A percentile compares a stretch with the other conserved stretches of the same genome.
These are phyloP conservation scores for Metallyticus violacea DNA, from an alignment of 2,888 invertebrate genomes.

Conservation along the genomic window DNA sequence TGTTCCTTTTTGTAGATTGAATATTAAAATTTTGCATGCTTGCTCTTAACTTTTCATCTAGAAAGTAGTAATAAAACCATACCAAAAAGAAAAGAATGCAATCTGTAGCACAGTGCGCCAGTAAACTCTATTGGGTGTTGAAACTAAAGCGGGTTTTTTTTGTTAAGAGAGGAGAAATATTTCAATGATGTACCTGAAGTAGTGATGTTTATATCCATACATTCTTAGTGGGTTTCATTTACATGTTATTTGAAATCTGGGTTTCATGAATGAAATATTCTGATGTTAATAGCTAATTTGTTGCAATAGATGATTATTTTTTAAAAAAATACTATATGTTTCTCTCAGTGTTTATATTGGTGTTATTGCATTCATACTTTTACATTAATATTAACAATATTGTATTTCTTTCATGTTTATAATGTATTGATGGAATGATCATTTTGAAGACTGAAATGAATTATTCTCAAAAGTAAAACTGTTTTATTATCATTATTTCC, in stretches of 20 bases:
- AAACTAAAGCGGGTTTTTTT: neutral
- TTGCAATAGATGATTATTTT: neutral
- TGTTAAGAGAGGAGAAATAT: conserved; percentile 4
- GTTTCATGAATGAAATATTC: neutral
- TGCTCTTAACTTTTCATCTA: neutral
- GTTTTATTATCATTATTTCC: neutral
- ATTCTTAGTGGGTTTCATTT: neutral
- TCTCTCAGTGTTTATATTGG: neutral
- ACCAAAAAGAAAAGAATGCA: neutral
- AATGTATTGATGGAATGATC: neutral
- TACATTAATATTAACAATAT: neutral
- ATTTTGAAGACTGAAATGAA: neutral
- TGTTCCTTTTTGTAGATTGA: neutral
- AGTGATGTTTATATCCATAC: neutral
- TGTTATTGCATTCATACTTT: neutral
- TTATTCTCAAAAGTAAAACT: neutral
- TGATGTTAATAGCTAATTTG: neutral
- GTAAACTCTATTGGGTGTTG: neutral
- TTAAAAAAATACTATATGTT: neutral
- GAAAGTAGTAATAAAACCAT: neutral
- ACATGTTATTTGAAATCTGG: neutral
- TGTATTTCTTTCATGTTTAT: neutral
- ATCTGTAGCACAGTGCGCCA: neutral
- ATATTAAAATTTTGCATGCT: neutral
- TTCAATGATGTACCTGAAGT: conserved; percentile 3